Base-by-base conservation (phyloP, 2,797 vertebrate species). In the Amazona ochrocephala region DNA sequence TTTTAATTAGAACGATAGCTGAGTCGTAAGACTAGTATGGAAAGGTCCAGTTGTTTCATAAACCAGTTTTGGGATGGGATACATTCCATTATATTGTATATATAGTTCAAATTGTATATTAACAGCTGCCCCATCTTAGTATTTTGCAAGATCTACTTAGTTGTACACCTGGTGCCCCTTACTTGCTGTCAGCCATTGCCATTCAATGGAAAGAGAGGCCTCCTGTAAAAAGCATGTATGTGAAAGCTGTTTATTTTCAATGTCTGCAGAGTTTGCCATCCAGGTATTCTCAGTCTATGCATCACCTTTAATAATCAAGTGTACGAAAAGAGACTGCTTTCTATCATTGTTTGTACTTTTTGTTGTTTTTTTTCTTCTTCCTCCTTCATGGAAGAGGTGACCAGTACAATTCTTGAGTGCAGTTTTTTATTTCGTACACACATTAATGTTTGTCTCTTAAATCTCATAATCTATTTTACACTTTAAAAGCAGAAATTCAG, bases 51-150 rank as follows among this genome's bases (percentile, higher is more conserved):
- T 94, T 96, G 96, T 98, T 98, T 98, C 97, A 97, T 96, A 94
- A 94, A 97, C 93, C 91, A 90, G 80, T 98, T 96, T 92, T 85
- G 91, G 87, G 92, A 96, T 97, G 96, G 97, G 82, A 97, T 97
- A 97, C 97, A 98, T 98, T 98, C 98, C 98, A 97, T 87, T 97
- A 82, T 79, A 86, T 92, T 95, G 85, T 98, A 97, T 98, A 97
- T 97, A 98, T 98, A 98, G 96, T 97, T 97, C 74, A 90, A 96
- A 92, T 94, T 98, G 96, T 97, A 97, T 96, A 98, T 97, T 97
- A 97, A 96, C 96, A 93, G 58, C 71, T 85, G 68, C 82, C 70
- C 62, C 83, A 74, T 97, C 97, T 96, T 95, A 97, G 96, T 97
- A 96, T 97, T 98, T 97, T 97, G 94, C 94, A 96, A 97, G 92